Percentiles rank a stretch among this genome's conserved stretches.
Conservation (phyloP, 2,888 invertebrate genomes). For the Nomada fucata region DNA sequence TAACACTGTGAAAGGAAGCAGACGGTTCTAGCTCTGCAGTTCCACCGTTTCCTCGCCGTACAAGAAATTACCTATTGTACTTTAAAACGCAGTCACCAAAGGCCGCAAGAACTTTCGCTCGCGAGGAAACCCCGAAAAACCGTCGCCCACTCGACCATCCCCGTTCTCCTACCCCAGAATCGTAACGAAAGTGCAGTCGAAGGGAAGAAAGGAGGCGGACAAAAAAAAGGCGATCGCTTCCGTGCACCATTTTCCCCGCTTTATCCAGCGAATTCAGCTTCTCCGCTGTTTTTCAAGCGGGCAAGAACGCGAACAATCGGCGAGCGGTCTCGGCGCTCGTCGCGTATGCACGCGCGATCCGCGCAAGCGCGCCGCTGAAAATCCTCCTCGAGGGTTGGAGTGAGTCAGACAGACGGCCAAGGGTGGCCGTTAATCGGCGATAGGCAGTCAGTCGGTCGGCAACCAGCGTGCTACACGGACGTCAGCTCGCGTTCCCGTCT, state of each 20-base stretch:
- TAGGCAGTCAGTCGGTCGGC: slow-evolving; percentile 75
- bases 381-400: slow-evolving; percentile 66
- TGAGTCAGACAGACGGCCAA: slow-evolving; percentile 66
- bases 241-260: neutral
- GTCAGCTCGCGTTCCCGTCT: slow-evolving; percentile 32
- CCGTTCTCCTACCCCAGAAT: slow-evolving; percentile 5
- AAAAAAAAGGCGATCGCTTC: neutral
- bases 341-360: slow-evolving; percentile 30
- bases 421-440: slow-evolving; percentile 67
- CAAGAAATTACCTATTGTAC: neutral
- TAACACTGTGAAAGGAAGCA: no score
- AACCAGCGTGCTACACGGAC: slow-evolving; percentile 69
- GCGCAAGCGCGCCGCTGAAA: slow-evolving; percentile 57
- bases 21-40: no score
- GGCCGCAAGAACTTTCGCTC: neutral
- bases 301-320: slow-evolving; percentile 19
- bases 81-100: neutral
- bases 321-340: slow-evolving; percentile 23
- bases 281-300: slow-evolving; percentile 32
- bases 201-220: neutral
- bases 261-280: neutral
- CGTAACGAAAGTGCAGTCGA: neutral
- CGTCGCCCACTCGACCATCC: neutral
- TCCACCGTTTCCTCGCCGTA: neutral
- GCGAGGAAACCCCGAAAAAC: neutral